A percentile compares a stretch with the other conserved stretches of the same genome.
These are phyloP conservation scores for Amaurobius ferox DNA, from an alignment of 2,888 invertebrate genomes.

Conservation along the genomic window DNA sequence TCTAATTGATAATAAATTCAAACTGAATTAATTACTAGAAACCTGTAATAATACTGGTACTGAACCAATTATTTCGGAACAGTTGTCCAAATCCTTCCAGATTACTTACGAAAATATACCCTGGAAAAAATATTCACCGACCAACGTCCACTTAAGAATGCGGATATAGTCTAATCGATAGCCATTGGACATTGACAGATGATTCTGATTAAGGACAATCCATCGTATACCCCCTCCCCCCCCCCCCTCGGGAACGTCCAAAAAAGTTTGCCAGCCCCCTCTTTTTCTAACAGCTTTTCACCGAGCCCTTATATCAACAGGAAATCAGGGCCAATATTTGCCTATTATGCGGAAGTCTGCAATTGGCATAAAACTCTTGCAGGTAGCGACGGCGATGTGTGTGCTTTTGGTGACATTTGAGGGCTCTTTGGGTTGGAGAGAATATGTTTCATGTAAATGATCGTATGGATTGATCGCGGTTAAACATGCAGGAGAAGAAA, in stretches of 20 bases:
- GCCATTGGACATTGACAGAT: conserved; percentile 66
- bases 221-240: conserved; percentile 39
- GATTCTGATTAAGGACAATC: conserved; percentile 71
- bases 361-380: conserved; percentile 1
- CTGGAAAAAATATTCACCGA: conserved; percentile 22
- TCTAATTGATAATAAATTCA: too few species aligned
- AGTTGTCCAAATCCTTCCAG: too few species aligned
- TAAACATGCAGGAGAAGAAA: too few species aligned
- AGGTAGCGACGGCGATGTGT: background rate
- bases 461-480: too few species aligned
- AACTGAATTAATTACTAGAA: too few species aligned
- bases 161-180: conserved; percentile 57
- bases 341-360: conserved; percentile 41
- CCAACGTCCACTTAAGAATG: conserved; percentile 49
- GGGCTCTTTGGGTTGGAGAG: too few species aligned
- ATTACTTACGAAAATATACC: too few species aligned
- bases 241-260: background rate
- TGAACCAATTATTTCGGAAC: too few species aligned
- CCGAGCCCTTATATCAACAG: conserved; percentile 57
- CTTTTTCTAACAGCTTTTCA: background rate
- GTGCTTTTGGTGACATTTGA: too few species aligned
- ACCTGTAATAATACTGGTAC: too few species aligned
- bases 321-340: conserved; percentile 53
- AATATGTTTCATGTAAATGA: too few species aligned
- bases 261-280: background rate